phyloP scores from a whole-genome alignment of 2,797 vertebrate genomes.

The Arrhamphus sclerolepis region DNA sequence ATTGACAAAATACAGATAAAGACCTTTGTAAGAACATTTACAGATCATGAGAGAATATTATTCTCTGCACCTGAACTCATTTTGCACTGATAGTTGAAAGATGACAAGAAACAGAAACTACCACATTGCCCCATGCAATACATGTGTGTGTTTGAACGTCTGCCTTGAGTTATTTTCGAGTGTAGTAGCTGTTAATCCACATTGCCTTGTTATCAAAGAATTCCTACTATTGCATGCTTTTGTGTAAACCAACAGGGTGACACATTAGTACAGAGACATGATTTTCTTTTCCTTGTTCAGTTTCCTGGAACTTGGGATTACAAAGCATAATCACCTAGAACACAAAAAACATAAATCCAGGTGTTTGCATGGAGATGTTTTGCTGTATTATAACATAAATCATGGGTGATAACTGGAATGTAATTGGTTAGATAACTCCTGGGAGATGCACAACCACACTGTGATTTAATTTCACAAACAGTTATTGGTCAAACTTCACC shows the following conservation, averaged over 20 bases:
- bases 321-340: not conserved
- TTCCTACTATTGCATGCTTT: too few relatives aligned
- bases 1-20: too few relatives aligned
- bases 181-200: too few relatives aligned
- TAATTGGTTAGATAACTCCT: not conserved
- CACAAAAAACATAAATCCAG: not conserved
- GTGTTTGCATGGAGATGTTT: slow-evolving; percentile 32
- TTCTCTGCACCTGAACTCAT: too few relatives aligned
- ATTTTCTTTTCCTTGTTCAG: slow-evolving; percentile 20
- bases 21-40: too few relatives aligned
- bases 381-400: not conserved
- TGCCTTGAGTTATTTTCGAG: too few relatives aligned
- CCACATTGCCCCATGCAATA: too few relatives aligned
- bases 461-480: not conserved
- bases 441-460: not conserved
- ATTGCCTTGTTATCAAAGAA: too few relatives aligned
- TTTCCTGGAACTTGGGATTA: slow-evolving; percentile 34
- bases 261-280: not conserved
- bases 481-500: not conserved
- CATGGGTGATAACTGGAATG: not conserved
- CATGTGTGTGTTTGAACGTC: too few relatives aligned
- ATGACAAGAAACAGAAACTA: too few relatives aligned
- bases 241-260: not conserved
- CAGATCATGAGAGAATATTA: too few relatives aligned
- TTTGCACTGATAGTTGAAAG: too few relatives aligned